Evolutionary conservation across 2,113 vertebrate species (phyloP).

Genomic region (Aix galericulata): DNA sequence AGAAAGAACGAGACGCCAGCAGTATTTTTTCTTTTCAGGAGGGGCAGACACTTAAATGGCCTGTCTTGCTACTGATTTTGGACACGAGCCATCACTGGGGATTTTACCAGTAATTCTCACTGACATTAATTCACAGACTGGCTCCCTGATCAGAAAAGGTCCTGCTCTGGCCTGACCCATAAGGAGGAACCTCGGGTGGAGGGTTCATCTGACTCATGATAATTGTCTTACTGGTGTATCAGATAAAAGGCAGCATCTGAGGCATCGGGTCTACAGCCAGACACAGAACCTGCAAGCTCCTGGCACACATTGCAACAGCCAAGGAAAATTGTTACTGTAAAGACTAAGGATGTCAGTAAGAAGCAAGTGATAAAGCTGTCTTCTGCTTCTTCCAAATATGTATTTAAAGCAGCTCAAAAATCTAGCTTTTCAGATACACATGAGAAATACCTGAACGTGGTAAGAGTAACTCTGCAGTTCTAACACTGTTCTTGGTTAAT

Average conservation of each 20-base stretch:
- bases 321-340: constrained; percentile 16
- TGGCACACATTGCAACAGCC: background rate
- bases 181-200: constrained; percentile 21
- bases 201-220: constrained; percentile 44
- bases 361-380: constrained; percentile 4
- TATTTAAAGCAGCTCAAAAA: background rate
- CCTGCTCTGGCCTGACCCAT: constrained; percentile 37
- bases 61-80: background rate
- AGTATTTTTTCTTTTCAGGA: background rate
- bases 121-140: constrained; percentile 59
- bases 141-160: constrained; percentile 49
- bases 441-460: background rate
- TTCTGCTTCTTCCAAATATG: constrained; percentile 7
- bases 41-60: constrained; percentile 34
- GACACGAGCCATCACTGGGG: constrained; percentile 16
- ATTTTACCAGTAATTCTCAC: constrained; percentile 61
- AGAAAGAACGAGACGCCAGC: background rate
- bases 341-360: background rate
- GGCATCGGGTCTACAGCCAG: background rate
- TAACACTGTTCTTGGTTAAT: background rate
- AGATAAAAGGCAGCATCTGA: background rate
- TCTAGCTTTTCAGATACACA: background rate
- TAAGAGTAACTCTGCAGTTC: background rate
- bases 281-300: constrained; percentile 27
- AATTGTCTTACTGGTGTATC: constrained; percentile 30